These are phyloP conservation scores for Tauraco erythrolophus DNA, from an alignment of 2,113 vertebrate genomes.

Conservation along the genomic window DNA sequence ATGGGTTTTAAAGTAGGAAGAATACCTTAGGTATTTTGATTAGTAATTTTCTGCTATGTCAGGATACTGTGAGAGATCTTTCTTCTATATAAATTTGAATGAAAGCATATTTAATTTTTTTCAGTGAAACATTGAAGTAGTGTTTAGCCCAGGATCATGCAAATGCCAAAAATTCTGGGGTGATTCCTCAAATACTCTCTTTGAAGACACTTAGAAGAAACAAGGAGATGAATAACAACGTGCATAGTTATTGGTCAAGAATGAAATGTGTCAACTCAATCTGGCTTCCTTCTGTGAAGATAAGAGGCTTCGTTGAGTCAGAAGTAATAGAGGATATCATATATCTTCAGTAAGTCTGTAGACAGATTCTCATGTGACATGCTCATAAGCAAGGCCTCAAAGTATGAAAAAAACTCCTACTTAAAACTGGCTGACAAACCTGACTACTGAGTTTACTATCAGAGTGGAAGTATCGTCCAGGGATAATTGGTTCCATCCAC, in stretches of 20 bases:
- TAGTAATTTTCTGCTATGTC: neutral
- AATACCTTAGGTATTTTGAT: neutral
- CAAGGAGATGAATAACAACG: neutral
- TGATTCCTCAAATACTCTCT: neutral
- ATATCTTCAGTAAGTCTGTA: neutral
- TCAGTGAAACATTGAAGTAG: neutral
- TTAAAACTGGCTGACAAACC: neutral
- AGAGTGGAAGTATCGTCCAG: neutral
- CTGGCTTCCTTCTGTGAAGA: slow-evolving; percentile 47
- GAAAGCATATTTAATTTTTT: neutral
- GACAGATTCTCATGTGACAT: slow-evolving; percentile 18
- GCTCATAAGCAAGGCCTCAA: neutral
- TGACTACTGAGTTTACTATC: neutral
- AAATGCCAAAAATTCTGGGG: neutral
- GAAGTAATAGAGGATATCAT: slow-evolving; percentile 42
- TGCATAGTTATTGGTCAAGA: neutral
- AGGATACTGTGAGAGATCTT: neutral
- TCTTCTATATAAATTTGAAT: neutral
- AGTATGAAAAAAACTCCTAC: neutral
- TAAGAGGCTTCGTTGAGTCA: slow-evolving; percentile 4
- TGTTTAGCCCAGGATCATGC: neutral
- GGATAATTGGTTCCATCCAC: neutral
- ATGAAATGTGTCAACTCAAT: slow-evolving; percentile 30
- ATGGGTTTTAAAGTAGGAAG: neutral
- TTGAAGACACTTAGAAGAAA: neutral